These are phyloP conservation scores for Cotesia typhae DNA, from an alignment of 1,140 invertebrate genomes.

Conservation along the genomic window DNA sequence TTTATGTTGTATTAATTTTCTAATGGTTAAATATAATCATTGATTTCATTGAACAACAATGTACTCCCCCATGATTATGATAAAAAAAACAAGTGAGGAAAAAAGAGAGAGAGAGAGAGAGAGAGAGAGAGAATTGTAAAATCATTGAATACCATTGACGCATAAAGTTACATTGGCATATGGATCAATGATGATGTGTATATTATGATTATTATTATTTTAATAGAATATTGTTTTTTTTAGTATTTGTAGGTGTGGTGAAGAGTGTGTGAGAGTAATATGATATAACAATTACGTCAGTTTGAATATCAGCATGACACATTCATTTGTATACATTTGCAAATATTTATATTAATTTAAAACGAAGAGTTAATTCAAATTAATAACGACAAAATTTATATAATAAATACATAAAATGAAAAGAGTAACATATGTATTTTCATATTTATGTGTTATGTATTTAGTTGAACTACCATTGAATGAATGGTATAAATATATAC, in stretches of 20 bases:
- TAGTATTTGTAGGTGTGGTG: too few relatives aligned
- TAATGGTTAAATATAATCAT: slow-evolving; percentile 18
- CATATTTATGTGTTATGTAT: too few relatives aligned
- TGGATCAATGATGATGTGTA: slow-evolving; percentile 16
- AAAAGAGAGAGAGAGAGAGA: background rate
- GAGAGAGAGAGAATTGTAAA: background rate
- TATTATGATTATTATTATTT: background rate
- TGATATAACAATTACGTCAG: too few relatives aligned
- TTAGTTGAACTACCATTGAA: too few relatives aligned
- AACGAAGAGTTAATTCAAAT: background rate
- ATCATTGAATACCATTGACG: slow-evolving; percentile 8
- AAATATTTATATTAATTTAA: background rate
- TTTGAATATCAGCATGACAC: background rate
- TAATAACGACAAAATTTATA: too few relatives aligned
- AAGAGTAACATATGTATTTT: too few relatives aligned
- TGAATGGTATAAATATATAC: background rate
- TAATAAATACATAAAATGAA: too few relatives aligned
- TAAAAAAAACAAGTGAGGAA: too few relatives aligned
- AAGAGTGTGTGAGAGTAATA: too few relatives aligned
- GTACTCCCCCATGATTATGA: background rate
- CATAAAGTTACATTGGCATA: slow-evolving; percentile 16
- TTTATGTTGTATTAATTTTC: background rate
- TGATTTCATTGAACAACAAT: slow-evolving; percentile 13
- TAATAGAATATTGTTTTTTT: background rate
- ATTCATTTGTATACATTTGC: background rate